Evolutionary conservation across 2,888 invertebrate species (phyloP).

Genomic region (Anthophora plumipes): DNA sequence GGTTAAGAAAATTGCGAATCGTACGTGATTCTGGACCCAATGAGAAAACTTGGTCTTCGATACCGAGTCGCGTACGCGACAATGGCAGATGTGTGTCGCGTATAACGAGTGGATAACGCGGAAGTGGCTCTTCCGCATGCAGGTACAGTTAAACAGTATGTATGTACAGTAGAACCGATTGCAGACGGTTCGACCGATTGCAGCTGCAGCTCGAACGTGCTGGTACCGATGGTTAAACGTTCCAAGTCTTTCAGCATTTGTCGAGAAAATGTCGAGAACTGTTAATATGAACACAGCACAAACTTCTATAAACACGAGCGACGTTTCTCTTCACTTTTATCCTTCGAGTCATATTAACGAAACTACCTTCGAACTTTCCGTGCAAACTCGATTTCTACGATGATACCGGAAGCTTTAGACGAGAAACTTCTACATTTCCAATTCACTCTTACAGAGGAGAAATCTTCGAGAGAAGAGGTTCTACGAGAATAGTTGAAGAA

Average conservation of each 20-base stretch:
- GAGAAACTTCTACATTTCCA: no score
- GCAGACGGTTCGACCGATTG: constrained; percentile 59
- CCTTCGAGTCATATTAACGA: no score
- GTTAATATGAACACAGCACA: no score
- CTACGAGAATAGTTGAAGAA: no score
- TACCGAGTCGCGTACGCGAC: constrained; percentile 33
- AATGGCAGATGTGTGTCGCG: constrained; percentile 65
- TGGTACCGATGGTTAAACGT: constrained; percentile 28
- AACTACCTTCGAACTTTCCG: no score
- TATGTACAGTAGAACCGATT: constrained; percentile 48
- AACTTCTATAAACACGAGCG: no score
- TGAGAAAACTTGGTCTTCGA: constrained; percentile 16
- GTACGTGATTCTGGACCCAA: background rate
- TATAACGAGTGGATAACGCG: constrained; percentile 74
- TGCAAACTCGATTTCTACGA: no score
- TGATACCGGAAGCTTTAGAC: no score
- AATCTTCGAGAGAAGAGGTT: no score
- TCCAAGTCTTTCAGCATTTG: background rate
- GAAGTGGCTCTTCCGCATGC: constrained; percentile 74
- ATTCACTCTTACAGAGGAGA: no score
- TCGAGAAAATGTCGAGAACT: background rate
- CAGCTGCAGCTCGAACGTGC: constrained; percentile 53
- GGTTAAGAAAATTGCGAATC: constrained; percentile 7
- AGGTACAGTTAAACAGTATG: constrained; percentile 76
- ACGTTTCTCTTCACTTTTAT: no score